Conservation (phyloP, 2,113 vertebrate genomes). For the Corythornis cristatus region DNA sequence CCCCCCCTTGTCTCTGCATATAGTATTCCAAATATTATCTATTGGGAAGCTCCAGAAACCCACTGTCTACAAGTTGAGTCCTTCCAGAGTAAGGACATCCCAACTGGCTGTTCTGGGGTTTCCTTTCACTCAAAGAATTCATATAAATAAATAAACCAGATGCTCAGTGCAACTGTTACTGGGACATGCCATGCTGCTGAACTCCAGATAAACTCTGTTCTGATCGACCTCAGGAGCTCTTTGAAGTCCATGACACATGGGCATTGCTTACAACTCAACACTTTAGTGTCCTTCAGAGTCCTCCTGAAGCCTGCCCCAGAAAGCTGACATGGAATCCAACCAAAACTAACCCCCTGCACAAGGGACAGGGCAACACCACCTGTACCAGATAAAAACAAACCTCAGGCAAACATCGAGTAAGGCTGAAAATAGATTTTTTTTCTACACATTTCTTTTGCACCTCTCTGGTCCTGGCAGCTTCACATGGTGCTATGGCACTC, state of each 20-base stretch:
- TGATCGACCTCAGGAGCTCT: neutral
- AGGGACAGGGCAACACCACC: neutral
- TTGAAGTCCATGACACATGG: neutral
- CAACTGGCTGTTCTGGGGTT: neutral
- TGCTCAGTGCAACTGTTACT: neutral
- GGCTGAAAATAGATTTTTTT: neutral
- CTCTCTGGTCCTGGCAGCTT: neutral
- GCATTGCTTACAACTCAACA: neutral
- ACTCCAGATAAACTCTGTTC: neutral
- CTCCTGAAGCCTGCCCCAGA: neutral
- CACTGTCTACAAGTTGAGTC: neutral
- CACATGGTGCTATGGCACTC: neutral
- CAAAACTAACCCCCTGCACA: neutral
- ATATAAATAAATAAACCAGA: neutral
- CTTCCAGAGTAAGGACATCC: neutral
- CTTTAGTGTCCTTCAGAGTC: neutral
- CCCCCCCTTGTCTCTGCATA: neutral
- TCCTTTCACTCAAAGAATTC: neutral
- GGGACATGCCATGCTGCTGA: neutral
- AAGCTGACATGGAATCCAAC: neutral
- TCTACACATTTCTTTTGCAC: neutral
- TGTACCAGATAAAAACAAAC: neutral
- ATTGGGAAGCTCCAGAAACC: neutral
- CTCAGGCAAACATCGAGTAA: neutral
- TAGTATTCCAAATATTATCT: too few species aligned